These are phyloP conservation scores for Coenonympha arcania DNA, from an alignment of 2,888 invertebrate genomes.

Conservation along the genomic window DNA sequence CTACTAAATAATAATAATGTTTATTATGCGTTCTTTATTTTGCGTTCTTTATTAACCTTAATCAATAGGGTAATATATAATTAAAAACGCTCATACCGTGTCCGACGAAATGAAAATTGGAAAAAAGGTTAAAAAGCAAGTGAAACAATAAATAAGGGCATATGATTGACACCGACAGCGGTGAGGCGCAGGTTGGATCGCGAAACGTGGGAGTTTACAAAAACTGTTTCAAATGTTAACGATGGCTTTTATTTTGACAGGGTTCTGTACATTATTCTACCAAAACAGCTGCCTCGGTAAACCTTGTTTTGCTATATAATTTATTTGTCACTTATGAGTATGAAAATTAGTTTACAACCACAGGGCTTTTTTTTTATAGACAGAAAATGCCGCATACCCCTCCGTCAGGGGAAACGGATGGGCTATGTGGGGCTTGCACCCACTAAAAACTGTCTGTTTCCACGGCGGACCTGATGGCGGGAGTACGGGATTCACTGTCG, in stretches of 20 bases:
- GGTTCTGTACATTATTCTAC: constrained; percentile 45
- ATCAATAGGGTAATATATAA: background rate
- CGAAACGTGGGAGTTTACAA: constrained; percentile 49
- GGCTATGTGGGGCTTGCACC: too few relatives aligned
- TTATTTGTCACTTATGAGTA: too few relatives aligned
- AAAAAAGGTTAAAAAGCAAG: constrained; percentile 9
- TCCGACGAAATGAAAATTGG: constrained; percentile 6
- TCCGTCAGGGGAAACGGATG: too few relatives aligned
- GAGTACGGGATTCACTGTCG: too few relatives aligned
- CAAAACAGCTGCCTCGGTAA: too few relatives aligned
- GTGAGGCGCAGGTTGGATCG: constrained; percentile 69
- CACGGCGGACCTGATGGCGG: too few relatives aligned
- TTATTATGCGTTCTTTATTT: background rate
- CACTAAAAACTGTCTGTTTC: too few relatives aligned
- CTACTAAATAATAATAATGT: background rate
- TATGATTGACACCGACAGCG: constrained; percentile 69
- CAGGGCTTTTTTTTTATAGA: too few relatives aligned
- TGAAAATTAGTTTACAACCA: too few relatives aligned
- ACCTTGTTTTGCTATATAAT: too few relatives aligned
- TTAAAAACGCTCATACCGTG: constrained; percentile 6
- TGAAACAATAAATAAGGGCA: constrained; percentile 16
- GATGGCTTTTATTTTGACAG: constrained; percentile 27
- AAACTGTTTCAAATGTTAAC: constrained; percentile 21
- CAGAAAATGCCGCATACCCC: too few relatives aligned
- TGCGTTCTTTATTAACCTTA: too few relatives aligned